Evolutionary conservation across 1,140 invertebrate species (phyloP).

Genomic region (Drosophila erecta): DNA sequence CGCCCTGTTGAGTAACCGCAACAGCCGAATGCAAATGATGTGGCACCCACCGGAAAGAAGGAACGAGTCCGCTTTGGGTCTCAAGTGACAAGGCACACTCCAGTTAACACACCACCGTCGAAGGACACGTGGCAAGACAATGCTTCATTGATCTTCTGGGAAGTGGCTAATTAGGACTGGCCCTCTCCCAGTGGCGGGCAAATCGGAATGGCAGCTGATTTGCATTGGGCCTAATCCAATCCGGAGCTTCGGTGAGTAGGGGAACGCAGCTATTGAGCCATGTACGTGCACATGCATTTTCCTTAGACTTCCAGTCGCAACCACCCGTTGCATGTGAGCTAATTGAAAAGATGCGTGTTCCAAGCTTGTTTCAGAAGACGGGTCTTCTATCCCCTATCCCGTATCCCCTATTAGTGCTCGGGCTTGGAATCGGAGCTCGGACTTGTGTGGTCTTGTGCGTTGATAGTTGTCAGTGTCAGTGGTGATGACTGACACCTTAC

Average conservation of each 20-base stretch:
- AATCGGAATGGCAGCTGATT: constrained; percentile 1
- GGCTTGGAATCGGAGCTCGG: neutral
- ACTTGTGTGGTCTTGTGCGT: constrained; percentile 55
- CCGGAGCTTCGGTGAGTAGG: neutral
- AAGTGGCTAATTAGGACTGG: constrained; percentile 30
- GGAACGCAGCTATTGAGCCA: constrained; percentile 43
- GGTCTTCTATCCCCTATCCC: neutral
- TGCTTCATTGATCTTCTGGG: constrained; percentile 20
- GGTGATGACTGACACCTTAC: constrained; percentile 64
- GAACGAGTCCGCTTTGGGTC: no score
- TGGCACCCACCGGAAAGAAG: neutral
- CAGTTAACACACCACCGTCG: constrained; percentile 17
- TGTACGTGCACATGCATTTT: constrained; percentile 26
- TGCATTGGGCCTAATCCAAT: neutral
- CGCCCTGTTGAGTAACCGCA: neutral
- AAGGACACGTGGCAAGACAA: constrained; percentile 25
- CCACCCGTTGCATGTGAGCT: constrained; percentile 46
- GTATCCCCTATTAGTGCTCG: neutral
- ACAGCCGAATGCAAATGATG: neutral
- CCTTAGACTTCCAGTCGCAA: constrained; percentile 43
- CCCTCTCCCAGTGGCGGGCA: neutral
- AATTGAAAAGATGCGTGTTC: constrained; percentile 70
- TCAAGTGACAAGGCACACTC: constrained; percentile 12
- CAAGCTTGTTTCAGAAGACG: constrained; percentile 2
- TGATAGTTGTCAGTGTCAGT: constrained; percentile 66